Evolutionary conservation across 92 coral and sea anemone species (phyloP), one percentile per base, ranked within the genome.

Genomic region (Desmophyllum pertusum): DNA sequence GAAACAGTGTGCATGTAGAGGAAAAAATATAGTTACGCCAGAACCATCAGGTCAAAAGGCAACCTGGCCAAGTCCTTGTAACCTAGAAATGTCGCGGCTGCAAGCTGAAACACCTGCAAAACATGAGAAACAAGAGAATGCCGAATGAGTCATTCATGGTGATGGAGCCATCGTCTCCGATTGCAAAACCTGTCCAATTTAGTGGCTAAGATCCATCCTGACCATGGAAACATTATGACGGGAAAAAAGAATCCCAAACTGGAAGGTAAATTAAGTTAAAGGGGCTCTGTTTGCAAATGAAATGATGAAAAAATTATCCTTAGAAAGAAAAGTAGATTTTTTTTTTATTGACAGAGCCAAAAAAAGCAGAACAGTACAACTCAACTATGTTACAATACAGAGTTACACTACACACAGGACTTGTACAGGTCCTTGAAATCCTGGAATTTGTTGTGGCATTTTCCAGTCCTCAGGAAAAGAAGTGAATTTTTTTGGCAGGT

Each of bases 131-230:
- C 35, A 35, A 57, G 48, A 27, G 29, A 41, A 45, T 50, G 10
- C 21, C 27, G 8, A 39, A 25, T 43, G 46, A 76, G 11, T 10
- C 73, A 27, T 46, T 37, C 3, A 18, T 78, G 70, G 67, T 61
- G 23, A 61, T 76, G n/a, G 85, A 81, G 30, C 94, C 91, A n/a
- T 64, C 85, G 1, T 94, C 93, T 7, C 98, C 98, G 10, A 94
- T 94, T 68, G 93, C 90, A 57, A 92, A n/a, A 94, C 81, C 90
- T 94, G 67, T 94, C 98, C 17, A 93, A 89, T 75, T 78, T 94
- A 70, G 98, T 94, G 41, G 93, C 98, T 17, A 85, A 90, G 66
- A 94, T 94, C 17, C 83, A 89, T 40, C 98, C 98, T 17, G 93
- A 94, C 18, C 71, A 86, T 52, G 84, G 67, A 39, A 80, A 88